phyloP scores from a whole-genome alignment of 2,797 vertebrate genomes.

The Podargus strigoides region DNA sequence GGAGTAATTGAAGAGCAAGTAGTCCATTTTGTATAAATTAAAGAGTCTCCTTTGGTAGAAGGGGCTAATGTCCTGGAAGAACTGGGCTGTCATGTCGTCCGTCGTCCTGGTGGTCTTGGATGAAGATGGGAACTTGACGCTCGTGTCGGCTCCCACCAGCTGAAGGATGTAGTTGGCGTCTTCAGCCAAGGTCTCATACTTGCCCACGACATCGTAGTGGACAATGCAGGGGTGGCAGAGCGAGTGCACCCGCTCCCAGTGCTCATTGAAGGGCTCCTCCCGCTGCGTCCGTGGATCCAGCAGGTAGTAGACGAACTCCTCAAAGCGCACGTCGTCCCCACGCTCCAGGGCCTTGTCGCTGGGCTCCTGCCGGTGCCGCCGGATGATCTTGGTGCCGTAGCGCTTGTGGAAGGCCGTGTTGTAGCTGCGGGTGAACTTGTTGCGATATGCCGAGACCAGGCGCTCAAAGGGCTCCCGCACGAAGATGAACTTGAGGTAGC shows the following conservation, averaged over 20 bases:
- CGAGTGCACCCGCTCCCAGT: conserved; percentile 93
- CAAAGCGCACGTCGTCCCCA: conserved; percentile 86
- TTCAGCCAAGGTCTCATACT: conserved; percentile 89
- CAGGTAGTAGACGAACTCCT: conserved; percentile 91
- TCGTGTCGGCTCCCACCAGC: conserved; percentile 75
- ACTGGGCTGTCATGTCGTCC: conserved; percentile 80
- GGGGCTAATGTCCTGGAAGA: conserved; percentile 88
- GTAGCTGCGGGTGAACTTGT: conserved; percentile 91
- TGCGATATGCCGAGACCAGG: conserved; percentile 91
- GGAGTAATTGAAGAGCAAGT: conserved; percentile 95
- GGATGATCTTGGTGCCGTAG: conserved; percentile 90
- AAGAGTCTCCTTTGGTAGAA: conserved; percentile 92
- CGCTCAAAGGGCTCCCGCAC: conserved; percentile 94
- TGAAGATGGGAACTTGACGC: conserved; percentile 81
- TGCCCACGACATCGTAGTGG: conserved; percentile 93
- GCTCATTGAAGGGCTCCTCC: conserved; percentile 90
- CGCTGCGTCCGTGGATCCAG: conserved; percentile 88
- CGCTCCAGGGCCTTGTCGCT: conserved; percentile 76
- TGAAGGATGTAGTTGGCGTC: conserved; percentile 87
- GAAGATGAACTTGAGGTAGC: conserved; percentile 93
- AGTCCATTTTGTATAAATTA: conserved; percentile 95
- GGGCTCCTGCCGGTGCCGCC: conserved; percentile 80
- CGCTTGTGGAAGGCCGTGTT: conserved; percentile 92
- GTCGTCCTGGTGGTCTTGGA: conserved; percentile 81
- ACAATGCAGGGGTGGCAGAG: conserved; percentile 95